A percentile compares a stretch with the other conserved stretches of the same genome.
phyloP scores from a whole-genome alignment of 2,888 invertebrate species.

The Digitonthophagus gazella region DNA sequence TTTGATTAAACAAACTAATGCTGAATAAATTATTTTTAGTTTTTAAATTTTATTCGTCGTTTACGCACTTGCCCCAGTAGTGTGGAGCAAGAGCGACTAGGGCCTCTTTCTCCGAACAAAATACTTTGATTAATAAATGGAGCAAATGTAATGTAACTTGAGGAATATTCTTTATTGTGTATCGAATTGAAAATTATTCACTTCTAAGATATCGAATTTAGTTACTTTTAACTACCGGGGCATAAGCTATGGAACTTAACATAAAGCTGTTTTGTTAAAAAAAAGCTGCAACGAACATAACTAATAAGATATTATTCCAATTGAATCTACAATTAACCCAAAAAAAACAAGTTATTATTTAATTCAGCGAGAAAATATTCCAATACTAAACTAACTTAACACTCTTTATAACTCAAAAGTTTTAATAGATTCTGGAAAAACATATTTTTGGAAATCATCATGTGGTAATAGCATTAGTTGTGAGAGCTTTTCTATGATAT shows the following conservation, averaged over 20 bases:
- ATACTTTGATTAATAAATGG: conserved; percentile 19
- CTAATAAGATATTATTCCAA: conserved; percentile 18
- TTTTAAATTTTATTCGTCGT: background rate
- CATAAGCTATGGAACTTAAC: background rate
- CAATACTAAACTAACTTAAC: conserved; percentile 4
- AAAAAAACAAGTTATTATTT: conserved; percentile 1
- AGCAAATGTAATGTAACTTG: conserved; percentile 23
- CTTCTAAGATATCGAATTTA: conserved; percentile 16
- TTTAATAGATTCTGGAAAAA: conserved; percentile 21
- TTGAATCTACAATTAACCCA: background rate
- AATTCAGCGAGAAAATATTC: background rate
- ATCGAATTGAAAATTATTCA: conserved; percentile 13
- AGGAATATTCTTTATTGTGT: conserved; percentile 21
- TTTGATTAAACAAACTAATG: background rate
- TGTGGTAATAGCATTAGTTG: conserved; percentile 25
- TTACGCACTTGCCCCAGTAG: conserved; percentile 9
- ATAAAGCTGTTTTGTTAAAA: conserved; percentile 6
- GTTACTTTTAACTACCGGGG: conserved; percentile 21
- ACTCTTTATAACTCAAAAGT: conserved; percentile 23
- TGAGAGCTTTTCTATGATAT: conserved; percentile 25
- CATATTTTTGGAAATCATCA: conserved; percentile 25
- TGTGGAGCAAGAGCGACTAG: conserved; percentile 23
- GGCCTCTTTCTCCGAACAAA: conserved; percentile 11
- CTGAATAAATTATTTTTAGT: background rate
- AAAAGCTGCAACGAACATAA: conserved; percentile 27